Evolutionary conservation across 37 sponge, comb jelly and placozoan species (phyloP), one percentile per base, ranked within the genome.

Genomic region (Aphrocallistes beatrix): DNA sequence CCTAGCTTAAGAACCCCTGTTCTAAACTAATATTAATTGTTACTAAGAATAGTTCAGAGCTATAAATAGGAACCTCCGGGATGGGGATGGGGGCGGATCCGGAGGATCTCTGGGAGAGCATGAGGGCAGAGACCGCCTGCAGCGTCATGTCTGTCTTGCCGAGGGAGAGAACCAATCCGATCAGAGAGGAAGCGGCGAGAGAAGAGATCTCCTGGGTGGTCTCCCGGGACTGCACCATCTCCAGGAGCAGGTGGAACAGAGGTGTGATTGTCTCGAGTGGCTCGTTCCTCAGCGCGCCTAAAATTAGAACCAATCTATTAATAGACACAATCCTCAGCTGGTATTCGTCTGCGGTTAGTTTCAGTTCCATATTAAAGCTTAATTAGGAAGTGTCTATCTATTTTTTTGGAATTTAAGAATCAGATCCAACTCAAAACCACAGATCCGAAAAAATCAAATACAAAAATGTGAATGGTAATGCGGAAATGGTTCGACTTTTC

Each of bases 61-160:
- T n/a, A n/a, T n/a, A n/a, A n/a, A 13, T 13, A 42, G 10, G 45
- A 16, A 60, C 75, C 75, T 60, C 75, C n/a, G 75, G 75, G 34
- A 60, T 13, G 34, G 75, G 75, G n/a, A 60, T 60, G 75, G 75
- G 75, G 75, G 10, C 28, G 32, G 75, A 60, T 3, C 28, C 10
- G 34, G 75, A 3, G 34, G 75, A 13, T 3, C 75, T 30, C 34
- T 60, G 75, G 34, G 75, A 60, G 25, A 60, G 34, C 47, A 94
- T 85, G 39, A 94, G 48, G 37, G 89, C 85, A 37, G 90, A 50
- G 3, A 93, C n/a, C 37, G 96, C 91, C 37, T 84, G 39, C 25
- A 95, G 85, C 83, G 93, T 89, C 88, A 88, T 86, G 47, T 87
- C 86, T 13, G 96, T 91, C 69, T 95, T 90, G 23, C 96, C 96